These are phyloP conservation scores for Drosophila pullipes DNA, from an alignment of 2,888 invertebrate genomes.

Conservation along the genomic window DNA sequence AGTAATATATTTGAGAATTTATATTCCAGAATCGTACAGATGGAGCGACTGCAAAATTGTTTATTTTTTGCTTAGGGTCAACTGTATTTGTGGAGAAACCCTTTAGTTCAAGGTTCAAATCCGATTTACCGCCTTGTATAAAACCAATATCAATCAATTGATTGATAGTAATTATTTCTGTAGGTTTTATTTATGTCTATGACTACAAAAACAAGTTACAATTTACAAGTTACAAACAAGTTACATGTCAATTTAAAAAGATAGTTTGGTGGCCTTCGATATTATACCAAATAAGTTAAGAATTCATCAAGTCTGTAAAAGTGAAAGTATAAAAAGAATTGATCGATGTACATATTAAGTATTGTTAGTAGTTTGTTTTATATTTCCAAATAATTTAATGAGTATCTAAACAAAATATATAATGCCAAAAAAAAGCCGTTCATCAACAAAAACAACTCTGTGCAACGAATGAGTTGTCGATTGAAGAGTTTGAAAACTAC, in stretches of 20 bases:
- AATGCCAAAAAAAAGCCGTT: not conserved
- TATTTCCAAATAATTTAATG: not conserved
- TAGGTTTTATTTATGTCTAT: not conserved
- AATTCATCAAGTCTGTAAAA: not conserved
- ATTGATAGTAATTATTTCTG: not conserved
- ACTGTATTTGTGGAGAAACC: not conserved
- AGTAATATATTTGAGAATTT: not conserved
- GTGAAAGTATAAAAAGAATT: no score
- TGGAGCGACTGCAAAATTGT: no score
- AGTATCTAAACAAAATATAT: not conserved
- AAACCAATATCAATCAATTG: not conserved
- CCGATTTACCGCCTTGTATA: not conserved
- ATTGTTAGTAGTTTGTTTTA: not conserved
- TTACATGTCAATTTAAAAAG: not conserved
- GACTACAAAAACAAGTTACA: not conserved
- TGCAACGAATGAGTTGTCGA: no score
- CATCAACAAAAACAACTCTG: no score
- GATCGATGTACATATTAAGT: not conserved
- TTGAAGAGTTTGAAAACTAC: no score
- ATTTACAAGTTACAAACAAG: not conserved
- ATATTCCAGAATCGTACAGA: no score
- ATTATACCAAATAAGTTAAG: not conserved
- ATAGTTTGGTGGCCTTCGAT: rapidly evolving
- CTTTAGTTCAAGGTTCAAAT: not conserved
- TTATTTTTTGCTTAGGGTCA: not conserved